phyloP scores from a whole-genome alignment of 2,113 vertebrate genomes.

The Osmerus eperlanus region DNA sequence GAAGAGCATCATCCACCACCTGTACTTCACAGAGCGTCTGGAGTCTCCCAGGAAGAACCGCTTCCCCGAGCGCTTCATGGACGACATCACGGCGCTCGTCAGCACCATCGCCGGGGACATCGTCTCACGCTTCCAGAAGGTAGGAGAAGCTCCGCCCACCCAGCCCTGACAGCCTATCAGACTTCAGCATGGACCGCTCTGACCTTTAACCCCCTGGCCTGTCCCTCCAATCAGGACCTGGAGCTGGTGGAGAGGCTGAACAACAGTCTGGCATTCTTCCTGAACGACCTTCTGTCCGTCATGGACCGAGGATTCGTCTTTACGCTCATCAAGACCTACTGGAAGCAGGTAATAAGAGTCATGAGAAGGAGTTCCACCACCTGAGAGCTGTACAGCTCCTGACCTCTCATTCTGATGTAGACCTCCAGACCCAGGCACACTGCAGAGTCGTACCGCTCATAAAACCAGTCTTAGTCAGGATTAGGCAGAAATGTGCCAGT shows the following conservation, averaged over 20 bases:
- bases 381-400: too few relatives aligned
- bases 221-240: conserved; percentile 76
- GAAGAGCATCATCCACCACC: conserved; percentile 97
- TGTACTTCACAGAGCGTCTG: conserved; percentile 95
- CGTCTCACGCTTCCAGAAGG: conserved; percentile 96
- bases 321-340: conserved; percentile 85
- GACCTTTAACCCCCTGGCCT: neutral
- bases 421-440: too few relatives aligned
- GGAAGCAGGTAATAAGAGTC: conserved; percentile 82
- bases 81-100: conserved; percentile 92
- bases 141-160: conserved; percentile 49
- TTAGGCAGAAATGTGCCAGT: too few relatives aligned
- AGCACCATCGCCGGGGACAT: conserved; percentile 95
- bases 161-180: neutral
- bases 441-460: too few relatives aligned
- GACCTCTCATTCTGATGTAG: too few relatives aligned
- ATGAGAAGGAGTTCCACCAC: too few relatives aligned
- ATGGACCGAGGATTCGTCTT: conserved; percentile 99
- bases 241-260: conserved; percentile 97
- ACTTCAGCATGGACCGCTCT: neutral
- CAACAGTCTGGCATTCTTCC: conserved; percentile 94
- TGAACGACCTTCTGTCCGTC: conserved; percentile 94
- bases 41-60: conserved; percentile 89
- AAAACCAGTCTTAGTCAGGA: too few relatives aligned
- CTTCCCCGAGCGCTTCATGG: conserved; percentile 98